Percentiles rank a stretch among this genome's conserved stretches.
Conservation (phyloP, 2,113 vertebrate genomes). For the Rhinopomastus cyanomelas region DNA sequence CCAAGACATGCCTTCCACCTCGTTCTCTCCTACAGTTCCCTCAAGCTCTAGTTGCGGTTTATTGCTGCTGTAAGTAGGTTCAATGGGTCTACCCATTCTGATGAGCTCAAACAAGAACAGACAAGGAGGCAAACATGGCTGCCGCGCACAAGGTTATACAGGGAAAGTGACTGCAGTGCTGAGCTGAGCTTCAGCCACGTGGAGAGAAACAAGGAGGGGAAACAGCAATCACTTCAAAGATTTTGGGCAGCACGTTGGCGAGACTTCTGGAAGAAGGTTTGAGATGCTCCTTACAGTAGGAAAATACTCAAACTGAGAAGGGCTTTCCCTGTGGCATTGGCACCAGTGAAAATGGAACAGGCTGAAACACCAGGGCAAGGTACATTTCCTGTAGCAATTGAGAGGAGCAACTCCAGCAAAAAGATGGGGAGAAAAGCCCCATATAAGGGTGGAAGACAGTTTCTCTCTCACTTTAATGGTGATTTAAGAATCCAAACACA, state of each 20-base stretch:
- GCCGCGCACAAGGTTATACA: not conserved
- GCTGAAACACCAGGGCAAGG: constrained; percentile 8
- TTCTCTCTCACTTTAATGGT: not conserved
- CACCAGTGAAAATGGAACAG: constrained; percentile 32
- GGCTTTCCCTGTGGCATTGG: constrained; percentile 2
- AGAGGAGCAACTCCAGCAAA: constrained; percentile 24
- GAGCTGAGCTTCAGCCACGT: not conserved
- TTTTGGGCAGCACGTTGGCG: not conserved
- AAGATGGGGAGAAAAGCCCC: constrained; percentile 2
- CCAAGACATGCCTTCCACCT: constrained; percentile 12
- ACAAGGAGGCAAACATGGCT: not conserved
- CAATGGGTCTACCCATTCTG: not conserved
- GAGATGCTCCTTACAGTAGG: constrained; percentile 30
- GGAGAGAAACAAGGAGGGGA: not conserved
- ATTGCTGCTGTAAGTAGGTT: constrained; percentile 51
- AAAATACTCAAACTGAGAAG: constrained; percentile 7
- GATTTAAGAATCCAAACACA: not conserved
- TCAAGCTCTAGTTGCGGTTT: constrained; percentile 1
- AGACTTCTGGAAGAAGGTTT: constrained; percentile 5
- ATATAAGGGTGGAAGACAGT: constrained; percentile 25
- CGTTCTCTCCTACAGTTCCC: constrained; percentile 19
- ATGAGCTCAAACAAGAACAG: not conserved
- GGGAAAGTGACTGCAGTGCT: not conserved
- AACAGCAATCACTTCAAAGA: not conserved
- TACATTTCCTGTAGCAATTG: not conserved